Percentiles rank a stretch among this genome's conserved stretches.
These are phyloP conservation scores for Neodontobutis hainanensis DNA, from an alignment of 2,113 vertebrate genomes.

Conservation along the genomic window DNA sequence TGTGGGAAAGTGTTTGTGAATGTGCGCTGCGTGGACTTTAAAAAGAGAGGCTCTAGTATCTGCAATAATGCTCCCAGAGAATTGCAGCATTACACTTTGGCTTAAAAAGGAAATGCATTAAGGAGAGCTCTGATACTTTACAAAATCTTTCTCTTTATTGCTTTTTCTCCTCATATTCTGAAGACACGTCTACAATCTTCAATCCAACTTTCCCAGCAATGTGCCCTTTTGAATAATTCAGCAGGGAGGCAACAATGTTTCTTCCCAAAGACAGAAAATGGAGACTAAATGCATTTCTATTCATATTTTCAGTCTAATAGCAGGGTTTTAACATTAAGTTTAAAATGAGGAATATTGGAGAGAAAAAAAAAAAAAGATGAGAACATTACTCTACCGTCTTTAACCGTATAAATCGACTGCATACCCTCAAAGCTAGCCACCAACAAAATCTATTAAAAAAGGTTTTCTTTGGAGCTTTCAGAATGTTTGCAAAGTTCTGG, in stretches of 20 bases:
- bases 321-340: conserved; percentile 16
- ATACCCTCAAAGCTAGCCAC: not conserved
- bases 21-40: not conserved
- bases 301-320: conserved; percentile 20
- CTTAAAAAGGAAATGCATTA: conserved; percentile 5
- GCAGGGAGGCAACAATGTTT: conserved; percentile 32
- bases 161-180: conserved; percentile 13
- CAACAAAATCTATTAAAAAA: not conserved
- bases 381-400: not conserved
- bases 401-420: not conserved
- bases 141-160: conserved; percentile 20
- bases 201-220: conserved; percentile 23
- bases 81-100: conserved; percentile 8
- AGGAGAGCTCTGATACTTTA: conserved; percentile 5
- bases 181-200: conserved; percentile 31
- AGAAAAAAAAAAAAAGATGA: not conserved
- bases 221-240: conserved; percentile 64
- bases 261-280: conserved; percentile 10
- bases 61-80: conserved; percentile 1
- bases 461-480: not conserved
- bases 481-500: conserved; percentile 19
- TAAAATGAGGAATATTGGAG: conserved; percentile 5
- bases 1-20: conserved; percentile 5
- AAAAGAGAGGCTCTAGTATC: not conserved
- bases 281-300: conserved; percentile 16